Base-by-base conservation (phyloP, 2,797 vertebrate species). In the Xyrichtys novacula region DNA sequence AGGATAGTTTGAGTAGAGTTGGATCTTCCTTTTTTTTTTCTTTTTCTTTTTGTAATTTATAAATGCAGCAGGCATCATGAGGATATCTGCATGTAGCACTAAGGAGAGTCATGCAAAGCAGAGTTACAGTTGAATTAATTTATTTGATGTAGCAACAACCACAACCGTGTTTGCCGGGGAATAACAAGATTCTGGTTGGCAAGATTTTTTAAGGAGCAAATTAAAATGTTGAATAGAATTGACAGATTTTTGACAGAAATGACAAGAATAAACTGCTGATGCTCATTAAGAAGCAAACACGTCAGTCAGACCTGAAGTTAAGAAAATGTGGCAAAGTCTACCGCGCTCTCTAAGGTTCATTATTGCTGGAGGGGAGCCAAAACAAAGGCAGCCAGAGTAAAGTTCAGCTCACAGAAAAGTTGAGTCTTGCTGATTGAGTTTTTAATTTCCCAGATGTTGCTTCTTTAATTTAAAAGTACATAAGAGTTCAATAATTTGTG, bases 91-190 rank as follows among this genome's bases (percentile, higher is more conserved):
- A 12, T 34, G 7, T 20, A 39, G 36, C 10, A 17, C n/a, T 1
- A 5, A 46, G 32, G 7, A 59, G 20, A 7, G 23, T 7, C 29
- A 43, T 46, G 55, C 31, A 34, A 32, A 54, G 52, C 48, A 34
- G 22, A 58, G 19, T 17, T 49, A 17, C 31, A 56, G 26, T 19
- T 71, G 10, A 63, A 60, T 53, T 7, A 31, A 49, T 68, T 16
- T 0, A 9, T 58, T 48, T 47, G 22, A 50, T 20, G 28, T 31
- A 25, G 49, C n/a, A 58, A 46, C 49, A 60, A 49, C 9, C 44
- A 34, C n/a, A 44, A 15, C 6, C 47, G 9, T n/a, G 31, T 25
- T 46, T 22, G 44, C 7, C 57, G 7, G 10, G 38, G 15, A 23
- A 12, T 23, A 19, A 50, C 22, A 23, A 50, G 53, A 54, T 42